Conservation (phyloP, 2,113 vertebrate species). For the Grallaria varia region DNA sequence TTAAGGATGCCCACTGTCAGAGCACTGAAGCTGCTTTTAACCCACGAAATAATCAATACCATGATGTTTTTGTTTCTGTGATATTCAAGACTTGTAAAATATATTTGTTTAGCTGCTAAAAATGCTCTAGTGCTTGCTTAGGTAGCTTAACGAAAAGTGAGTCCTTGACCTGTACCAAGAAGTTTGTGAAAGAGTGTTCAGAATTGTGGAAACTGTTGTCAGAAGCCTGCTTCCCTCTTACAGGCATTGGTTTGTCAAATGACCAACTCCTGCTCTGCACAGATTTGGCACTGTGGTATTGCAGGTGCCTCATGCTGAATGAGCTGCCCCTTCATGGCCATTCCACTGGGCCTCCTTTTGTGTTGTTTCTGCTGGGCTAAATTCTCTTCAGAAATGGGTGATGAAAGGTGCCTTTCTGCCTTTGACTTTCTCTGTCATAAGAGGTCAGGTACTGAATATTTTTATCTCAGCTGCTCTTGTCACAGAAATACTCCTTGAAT, state of each 20-base stretch:
- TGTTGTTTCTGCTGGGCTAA: not conserved
- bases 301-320: not conserved
- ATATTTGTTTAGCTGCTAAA: not conserved
- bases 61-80: not conserved
- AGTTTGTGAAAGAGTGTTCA: not conserved
- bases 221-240: not conserved
- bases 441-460: not conserved
- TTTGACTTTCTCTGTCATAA: not conserved
- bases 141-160: not conserved
- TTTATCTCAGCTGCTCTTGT: not conserved
- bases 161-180: not conserved
- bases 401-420: not conserved
- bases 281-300: fast-evolving
- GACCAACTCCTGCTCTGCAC: fast-evolving
- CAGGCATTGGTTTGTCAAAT: fast-evolving
- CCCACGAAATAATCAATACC: not conserved
- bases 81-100: not conserved
- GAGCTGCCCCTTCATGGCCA: not conserved
- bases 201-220: not conserved
- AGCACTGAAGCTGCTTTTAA: not conserved
- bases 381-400: not conserved
- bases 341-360: not conserved
- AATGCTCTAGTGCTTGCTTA: not conserved
- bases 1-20: not conserved
- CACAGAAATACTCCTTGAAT: not conserved